These are phyloP conservation scores for Bombus affinis DNA, from an alignment of 1,140 invertebrate species.

Conservation along the genomic window DNA sequence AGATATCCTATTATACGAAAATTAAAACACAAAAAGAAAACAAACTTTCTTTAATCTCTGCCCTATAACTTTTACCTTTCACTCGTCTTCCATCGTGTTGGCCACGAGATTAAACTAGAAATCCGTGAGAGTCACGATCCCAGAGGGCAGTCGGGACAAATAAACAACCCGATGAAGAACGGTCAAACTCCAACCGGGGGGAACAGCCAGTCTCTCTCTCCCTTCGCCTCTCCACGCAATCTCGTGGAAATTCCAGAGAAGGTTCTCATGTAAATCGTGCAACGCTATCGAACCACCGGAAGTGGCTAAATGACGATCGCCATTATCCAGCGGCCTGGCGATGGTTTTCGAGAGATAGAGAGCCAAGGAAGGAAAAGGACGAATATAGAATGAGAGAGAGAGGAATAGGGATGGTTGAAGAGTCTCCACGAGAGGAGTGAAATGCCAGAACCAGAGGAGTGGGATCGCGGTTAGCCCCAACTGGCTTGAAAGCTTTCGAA, in stretches of 20 bases:
- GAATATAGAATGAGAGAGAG: background rate
- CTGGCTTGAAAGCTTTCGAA: slow-evolving; percentile 62
- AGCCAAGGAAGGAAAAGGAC: background rate
- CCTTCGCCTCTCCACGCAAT: background rate
- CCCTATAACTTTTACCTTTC: no score
- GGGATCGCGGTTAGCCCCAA: slow-evolving; percentile 39
- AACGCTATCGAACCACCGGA: slow-evolving; percentile 51
- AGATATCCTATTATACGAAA: background rate
- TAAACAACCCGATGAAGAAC: slow-evolving; percentile 18
- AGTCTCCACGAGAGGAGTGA: slow-evolving; percentile 19
- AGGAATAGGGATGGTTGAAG: background rate
- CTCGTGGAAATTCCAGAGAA: slow-evolving; percentile 46
- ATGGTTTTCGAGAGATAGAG: slow-evolving; percentile 25
- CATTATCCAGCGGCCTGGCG: slow-evolving; percentile 59
- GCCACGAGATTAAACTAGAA: background rate
- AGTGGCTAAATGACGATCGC: slow-evolving; percentile 68
- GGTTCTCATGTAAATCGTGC: slow-evolving; percentile 63
- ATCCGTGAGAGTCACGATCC: background rate
- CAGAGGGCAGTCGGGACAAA: background rate
- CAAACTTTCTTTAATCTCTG: background rate
- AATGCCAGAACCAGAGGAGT: slow-evolving; percentile 12
- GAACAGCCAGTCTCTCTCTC: no score
- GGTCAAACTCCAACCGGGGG: background rate
- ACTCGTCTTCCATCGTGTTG: no score
- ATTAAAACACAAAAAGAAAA: background rate